Base-by-base conservation (phyloP, 2,113 vertebrate species). In the Xenopus laevis region DNA sequence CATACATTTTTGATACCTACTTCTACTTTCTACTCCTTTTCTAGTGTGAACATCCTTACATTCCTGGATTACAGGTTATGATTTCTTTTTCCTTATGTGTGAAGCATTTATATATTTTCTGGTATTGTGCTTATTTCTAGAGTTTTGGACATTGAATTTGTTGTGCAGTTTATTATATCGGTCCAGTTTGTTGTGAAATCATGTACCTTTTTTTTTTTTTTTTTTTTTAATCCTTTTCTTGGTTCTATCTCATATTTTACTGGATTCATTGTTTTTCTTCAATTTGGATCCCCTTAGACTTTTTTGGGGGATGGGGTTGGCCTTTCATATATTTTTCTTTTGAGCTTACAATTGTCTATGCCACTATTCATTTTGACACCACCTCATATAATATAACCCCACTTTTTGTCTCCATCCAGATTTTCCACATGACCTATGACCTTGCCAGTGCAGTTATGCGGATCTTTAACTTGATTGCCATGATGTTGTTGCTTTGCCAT, bases 401-500 rank as follows among this genome's bases (percentile, higher is more conserved):
- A 17, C 13, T 17, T 4, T 47, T 3, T 10, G 1, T 13, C 3
- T 44, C 0, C n/a, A 9, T 0, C 1, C 88, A 98, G 96, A 98
- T 98, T 81, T 98, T 98, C 90, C 97, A 98, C 87, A 98, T 98
- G 97, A 98, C 96, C 59, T 98, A 98, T 1, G 96, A 99, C 89
- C 89, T 98, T 87, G 96, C 97, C 50, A 98, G 96, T 0, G 97
- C 96, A 0, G 96, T 99, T 83, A 89, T 98, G 95, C 89, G 97
- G 71, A 98, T 98, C 84, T 82, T 96, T 83, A 98, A 98, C 87
- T 91, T 98, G 80, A 98, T 98, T 0, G 96, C 92, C 18, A 98
- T 99, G 97, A 98, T 99, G 97, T 87, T 98, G 77, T 90, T 99
- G 78, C 87, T 99, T 0, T 98, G 97, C 71, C 97, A 98, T 88